Conservation (phyloP, 2,797 vertebrate species). For the Xerus rutilus region DNA sequence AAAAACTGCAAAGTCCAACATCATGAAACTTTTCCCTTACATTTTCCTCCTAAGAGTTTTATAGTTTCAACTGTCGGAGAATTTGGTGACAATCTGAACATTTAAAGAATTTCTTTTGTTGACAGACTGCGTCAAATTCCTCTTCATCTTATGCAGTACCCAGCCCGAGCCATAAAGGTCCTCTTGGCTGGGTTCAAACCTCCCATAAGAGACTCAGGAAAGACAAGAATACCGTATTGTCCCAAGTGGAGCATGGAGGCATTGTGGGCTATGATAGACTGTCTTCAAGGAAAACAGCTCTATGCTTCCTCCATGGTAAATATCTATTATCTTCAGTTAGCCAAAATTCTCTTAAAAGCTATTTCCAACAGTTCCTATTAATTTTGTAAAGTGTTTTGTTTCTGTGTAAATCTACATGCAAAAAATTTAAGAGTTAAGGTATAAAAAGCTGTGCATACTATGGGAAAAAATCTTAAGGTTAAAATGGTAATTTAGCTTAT, state of each 20-base stretch:
- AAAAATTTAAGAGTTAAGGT: slow-evolving; percentile 22
- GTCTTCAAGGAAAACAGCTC: slow-evolving; percentile 90
- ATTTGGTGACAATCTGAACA: slow-evolving; percentile 56
- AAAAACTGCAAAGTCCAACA: neutral
- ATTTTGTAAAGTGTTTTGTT: slow-evolving; percentile 49
- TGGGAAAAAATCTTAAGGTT: slow-evolving; percentile 49
- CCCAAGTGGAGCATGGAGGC: slow-evolving; percentile 94
- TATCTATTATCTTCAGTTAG: slow-evolving; percentile 15
- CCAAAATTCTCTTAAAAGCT: slow-evolving; percentile 16
- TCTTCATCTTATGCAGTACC: slow-evolving; percentile 90
- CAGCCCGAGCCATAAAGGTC: slow-evolving; percentile 89
- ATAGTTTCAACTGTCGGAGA: slow-evolving; percentile 12
- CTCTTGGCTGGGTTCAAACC: slow-evolving; percentile 93
- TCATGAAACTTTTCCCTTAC: no score
- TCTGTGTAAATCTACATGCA: neutral
- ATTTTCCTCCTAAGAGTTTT: neutral
- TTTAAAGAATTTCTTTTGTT: slow-evolving; percentile 68
- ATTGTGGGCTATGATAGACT: slow-evolving; percentile 91
- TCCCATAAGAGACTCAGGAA: slow-evolving; percentile 74
- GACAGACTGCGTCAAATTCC: slow-evolving; percentile 93
- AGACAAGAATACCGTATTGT: slow-evolving; percentile 91
- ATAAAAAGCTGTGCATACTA: neutral
- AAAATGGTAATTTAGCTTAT: slow-evolving; percentile 3
- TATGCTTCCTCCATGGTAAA: slow-evolving; percentile 90
- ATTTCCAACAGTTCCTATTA: neutral